Base-by-base conservation (phyloP, 2,113 vertebrate genomes). In the Athene noctua region DNA sequence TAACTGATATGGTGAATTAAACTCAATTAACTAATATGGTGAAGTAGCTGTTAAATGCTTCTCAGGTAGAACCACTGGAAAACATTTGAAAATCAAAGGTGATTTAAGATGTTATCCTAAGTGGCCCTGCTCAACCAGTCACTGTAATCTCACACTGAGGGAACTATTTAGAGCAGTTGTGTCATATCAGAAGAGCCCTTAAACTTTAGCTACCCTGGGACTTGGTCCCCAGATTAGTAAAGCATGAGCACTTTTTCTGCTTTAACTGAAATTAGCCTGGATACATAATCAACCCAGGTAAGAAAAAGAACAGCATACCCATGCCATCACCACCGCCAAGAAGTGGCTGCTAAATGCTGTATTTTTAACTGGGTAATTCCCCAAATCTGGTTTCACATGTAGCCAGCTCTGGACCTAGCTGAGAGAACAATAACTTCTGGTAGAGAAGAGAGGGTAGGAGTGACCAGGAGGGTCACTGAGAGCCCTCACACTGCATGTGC, bases 381-480 rank as follows among this genome's bases (percentile, higher is more conserved):
- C n/a, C 40, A 86, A 17, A 26, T 82, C 32, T 71, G 21, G 2
- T 82, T 93, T 88, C 58, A 61, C 0, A 0, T 52, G 30, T 46
- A 66, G 34, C 26, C 36, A 86, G 34, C 44, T 77, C 23, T 68
- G 47, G 29, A 34, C 8, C 36, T 59, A 57, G 38, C 63, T 85
- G 58, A 86, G 74, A 67, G 16, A 10, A 40, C 61, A 79, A 4
- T 30, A 51, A 52, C 23, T 58, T 73, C 23, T 73, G 42, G 6
- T 66, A 47, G 26, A 71, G 30, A 78, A 84, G 40, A 88, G 42
- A 78, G 42, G 29, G n/a, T 32, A 70, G 20, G 58, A 80, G 10
- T 0, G 0, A 66, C 29, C 0, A 0, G 49, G 61, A 46, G 15
- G 47, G 19, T 22, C 34, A 11, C 1, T 29, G 36, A n/a, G 15